Percentiles rank a stretch among this genome's conserved stretches.
Conservation (phyloP, 2,113 vertebrate species). For the Dolichallabes microphthalmus region DNA sequence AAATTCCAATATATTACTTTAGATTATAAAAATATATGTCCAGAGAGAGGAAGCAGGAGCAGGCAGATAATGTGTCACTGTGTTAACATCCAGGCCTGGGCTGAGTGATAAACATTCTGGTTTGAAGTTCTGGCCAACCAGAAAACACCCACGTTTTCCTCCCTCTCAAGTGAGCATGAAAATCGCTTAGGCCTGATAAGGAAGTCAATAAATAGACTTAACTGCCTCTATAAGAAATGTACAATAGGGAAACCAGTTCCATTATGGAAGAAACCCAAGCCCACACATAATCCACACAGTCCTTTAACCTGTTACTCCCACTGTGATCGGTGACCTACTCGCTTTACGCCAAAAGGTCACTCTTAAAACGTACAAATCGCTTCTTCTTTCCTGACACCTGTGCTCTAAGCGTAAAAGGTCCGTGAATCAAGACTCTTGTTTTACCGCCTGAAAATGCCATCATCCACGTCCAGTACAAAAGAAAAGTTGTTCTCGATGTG, state of each 20-base stretch:
- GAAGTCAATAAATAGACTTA: conserved; percentile 23
- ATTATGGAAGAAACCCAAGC: conserved; percentile 1
- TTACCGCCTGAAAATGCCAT: not conserved
- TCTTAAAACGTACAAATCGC: conserved; percentile 11
- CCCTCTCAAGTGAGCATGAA: conserved; percentile 6
- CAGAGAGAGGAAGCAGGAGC: conserved; percentile 24
- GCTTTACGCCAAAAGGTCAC: not conserved
- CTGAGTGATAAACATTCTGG: conserved; percentile 37
- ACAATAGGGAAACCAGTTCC: conserved; percentile 15
- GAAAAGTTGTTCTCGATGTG: not conserved
- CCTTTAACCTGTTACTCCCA: not conserved
- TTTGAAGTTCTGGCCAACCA: conserved; percentile 38
- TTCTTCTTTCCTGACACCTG: not conserved
- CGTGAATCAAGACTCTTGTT: conserved; percentile 10
- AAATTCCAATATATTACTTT: not conserved
- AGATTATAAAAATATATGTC: not conserved
- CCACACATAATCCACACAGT: not conserved
- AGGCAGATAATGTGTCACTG: conserved; percentile 21
- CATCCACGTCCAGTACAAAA: not conserved
- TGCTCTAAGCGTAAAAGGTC: not conserved
- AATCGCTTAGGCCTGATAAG: conserved; percentile 19
- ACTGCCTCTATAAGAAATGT: not conserved
- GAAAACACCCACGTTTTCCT: conserved; percentile 45
- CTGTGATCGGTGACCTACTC: conserved; percentile 11
- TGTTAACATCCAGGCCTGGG: conserved; percentile 7